phyloP scores from a whole-genome alignment of 2,797 vertebrate genomes.

The Lutjanus campechanus region DNA sequence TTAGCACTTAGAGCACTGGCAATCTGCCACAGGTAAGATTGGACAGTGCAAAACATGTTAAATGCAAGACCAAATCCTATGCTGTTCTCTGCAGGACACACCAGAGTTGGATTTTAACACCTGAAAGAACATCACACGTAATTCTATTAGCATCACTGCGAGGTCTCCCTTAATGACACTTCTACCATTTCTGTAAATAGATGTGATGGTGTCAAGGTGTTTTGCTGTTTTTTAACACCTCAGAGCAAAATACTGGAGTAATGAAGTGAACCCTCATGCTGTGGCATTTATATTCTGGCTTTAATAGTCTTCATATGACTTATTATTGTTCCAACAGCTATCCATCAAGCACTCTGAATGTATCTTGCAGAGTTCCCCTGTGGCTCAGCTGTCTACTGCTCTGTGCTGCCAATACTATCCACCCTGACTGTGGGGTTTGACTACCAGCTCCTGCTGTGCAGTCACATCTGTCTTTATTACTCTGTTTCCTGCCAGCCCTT shows the following conservation, averaged over 20 bases:
- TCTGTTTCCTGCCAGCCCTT: slow-evolving; percentile 51
- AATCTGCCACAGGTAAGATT: slow-evolving; percentile 17
- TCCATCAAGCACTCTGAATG: slow-evolving; percentile 52
- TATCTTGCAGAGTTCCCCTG: slow-evolving; percentile 41
- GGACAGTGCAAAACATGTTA: not conserved
- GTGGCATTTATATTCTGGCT: slow-evolving; percentile 39
- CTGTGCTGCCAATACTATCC: slow-evolving; percentile 32
- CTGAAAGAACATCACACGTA: not conserved
- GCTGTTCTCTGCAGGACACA: not conserved
- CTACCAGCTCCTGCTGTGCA: slow-evolving; percentile 53
- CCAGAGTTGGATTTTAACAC: not conserved
- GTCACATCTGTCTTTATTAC: slow-evolving; percentile 72
- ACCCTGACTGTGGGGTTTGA: slow-evolving; percentile 48
- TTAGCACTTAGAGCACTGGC: slow-evolving; percentile 20
- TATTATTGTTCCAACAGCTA: slow-evolving; percentile 49
- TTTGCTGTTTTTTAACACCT: slow-evolving; percentile 44
- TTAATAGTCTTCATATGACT: slow-evolving; percentile 44
- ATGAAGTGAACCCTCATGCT: slow-evolving; percentile 45
- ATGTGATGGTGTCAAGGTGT: slow-evolving; percentile 17
- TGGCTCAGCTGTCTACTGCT: slow-evolving; percentile 57
- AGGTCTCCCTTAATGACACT: slow-evolving; percentile 10
- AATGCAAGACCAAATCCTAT: not conserved
- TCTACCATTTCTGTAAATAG: slow-evolving; percentile 24
- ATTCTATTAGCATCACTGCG: not conserved
- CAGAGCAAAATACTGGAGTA: slow-evolving; percentile 12